Evolutionary conservation across 2,888 invertebrate genomes (phyloP).

Genomic region (Rhopalosiphum nymphaeae): DNA sequence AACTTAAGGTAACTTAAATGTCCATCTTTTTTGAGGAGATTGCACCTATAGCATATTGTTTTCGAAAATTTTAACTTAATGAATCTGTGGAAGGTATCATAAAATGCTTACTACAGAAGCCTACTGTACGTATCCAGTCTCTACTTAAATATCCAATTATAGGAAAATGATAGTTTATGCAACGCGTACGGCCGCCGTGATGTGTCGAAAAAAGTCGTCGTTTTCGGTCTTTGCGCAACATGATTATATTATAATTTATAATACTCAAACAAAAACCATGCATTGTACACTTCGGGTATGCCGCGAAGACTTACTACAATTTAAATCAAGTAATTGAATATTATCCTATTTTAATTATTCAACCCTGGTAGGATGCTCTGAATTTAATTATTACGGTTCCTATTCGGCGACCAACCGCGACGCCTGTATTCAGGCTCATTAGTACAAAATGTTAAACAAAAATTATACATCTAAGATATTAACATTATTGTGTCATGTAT

Average conservation of each 20-base stretch:
- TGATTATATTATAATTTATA: background rate
- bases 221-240: background rate
- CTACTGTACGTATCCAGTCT: background rate
- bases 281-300: background rate
- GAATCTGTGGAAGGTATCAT: background rate
- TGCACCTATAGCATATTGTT: background rate
- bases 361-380: background rate
- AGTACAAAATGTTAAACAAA: background rate
- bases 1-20: too few species aligned
- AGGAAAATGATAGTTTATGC: background rate
- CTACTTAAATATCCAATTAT: background rate
- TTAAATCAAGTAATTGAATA: background rate
- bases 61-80: background rate
- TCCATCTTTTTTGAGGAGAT: too few species aligned
- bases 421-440: background rate
- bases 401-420: background rate
- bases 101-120: background rate
- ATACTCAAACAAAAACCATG: background rate
- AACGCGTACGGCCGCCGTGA: background rate
- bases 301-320: background rate
- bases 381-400: background rate
- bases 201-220: background rate
- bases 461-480: background rate
- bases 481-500: background rate
- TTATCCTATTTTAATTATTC: background rate